Conservation (phyloP, 2,113 vertebrate genomes). For the Zosterops hypoxanthus region DNA sequence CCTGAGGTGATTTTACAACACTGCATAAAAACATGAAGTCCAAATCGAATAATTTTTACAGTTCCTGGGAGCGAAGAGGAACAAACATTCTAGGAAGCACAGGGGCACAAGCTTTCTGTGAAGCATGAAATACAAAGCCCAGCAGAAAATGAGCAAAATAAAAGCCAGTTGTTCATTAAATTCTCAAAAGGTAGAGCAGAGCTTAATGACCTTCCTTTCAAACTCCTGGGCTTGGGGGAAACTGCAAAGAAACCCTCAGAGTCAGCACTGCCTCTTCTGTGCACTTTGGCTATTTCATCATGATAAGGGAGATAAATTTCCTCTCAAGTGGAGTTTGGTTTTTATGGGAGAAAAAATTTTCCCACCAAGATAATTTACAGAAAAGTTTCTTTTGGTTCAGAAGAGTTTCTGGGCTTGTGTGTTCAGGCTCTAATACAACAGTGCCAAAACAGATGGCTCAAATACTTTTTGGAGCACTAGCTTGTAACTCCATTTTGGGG, state of each 20-base stretch:
- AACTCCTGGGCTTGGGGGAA: neutral
- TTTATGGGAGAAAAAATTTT: neutral
- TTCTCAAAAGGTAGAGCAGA: neutral
- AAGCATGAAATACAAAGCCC: neutral
- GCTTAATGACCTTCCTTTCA: neutral
- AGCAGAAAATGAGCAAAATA: neutral
- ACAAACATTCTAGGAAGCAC: neutral
- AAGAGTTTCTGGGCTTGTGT: neutral
- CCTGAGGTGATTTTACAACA: neutral
- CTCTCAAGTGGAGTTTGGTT: neutral
- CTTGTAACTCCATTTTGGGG: neutral
- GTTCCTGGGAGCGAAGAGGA: neutral
- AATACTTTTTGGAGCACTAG: neutral
- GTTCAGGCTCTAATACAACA: neutral
- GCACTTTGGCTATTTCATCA: neutral
- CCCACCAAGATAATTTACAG: neutral
- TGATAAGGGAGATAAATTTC: neutral
- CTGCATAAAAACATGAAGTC: neutral
- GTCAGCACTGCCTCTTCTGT: neutral
- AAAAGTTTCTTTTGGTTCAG: neutral
- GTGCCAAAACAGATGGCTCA: conserved; percentile 1
- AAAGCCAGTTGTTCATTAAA: neutral
- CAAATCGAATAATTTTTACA: neutral
- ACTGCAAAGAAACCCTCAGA: neutral
- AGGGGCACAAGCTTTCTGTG: neutral